Evolutionary conservation across 2,797 vertebrate species (phyloP).

Genomic region (Meda fulgida): DNA sequence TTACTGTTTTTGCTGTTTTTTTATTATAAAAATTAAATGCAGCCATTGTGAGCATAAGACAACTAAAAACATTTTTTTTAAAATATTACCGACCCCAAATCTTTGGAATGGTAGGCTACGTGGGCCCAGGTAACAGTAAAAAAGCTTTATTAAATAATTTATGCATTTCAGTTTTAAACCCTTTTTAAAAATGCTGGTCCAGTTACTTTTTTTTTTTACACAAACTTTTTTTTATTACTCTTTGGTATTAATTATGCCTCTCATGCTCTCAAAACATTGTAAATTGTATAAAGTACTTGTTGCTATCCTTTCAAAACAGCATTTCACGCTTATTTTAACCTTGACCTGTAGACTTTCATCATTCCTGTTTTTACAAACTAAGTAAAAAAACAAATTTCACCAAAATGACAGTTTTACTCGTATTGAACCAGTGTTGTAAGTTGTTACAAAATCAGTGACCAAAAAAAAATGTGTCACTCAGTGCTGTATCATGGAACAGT

Average conservation of each 20-base stretch:
- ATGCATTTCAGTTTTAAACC: not conserved
- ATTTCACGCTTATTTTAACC: not conserved
- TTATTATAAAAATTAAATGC: too few species aligned
- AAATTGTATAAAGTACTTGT: not conserved
- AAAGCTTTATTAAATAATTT: not conserved
- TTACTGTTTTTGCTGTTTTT: too few species aligned
- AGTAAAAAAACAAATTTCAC: not conserved
- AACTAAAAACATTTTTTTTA: too few species aligned
- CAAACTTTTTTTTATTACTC: too few species aligned
- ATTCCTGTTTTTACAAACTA: not conserved
- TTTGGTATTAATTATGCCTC: not conserved
- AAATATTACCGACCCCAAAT: too few species aligned
- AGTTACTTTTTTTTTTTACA: not conserved
- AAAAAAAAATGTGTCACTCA: not conserved
- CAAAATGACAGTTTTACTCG: not conserved
- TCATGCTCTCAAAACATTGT: not conserved
- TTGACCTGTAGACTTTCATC: not conserved
- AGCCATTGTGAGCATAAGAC: too few species aligned
- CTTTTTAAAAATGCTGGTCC: not conserved
- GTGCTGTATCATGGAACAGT: not conserved
- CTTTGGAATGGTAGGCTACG: too few species aligned
- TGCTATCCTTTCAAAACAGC: not conserved
- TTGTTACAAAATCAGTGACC: not conserved
- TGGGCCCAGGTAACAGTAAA: not conserved
- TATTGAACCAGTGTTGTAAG: not conserved